These are phyloP conservation scores for Streptopelia turtur DNA, from an alignment of 2,797 vertebrate genomes.

Conservation along the genomic window DNA sequence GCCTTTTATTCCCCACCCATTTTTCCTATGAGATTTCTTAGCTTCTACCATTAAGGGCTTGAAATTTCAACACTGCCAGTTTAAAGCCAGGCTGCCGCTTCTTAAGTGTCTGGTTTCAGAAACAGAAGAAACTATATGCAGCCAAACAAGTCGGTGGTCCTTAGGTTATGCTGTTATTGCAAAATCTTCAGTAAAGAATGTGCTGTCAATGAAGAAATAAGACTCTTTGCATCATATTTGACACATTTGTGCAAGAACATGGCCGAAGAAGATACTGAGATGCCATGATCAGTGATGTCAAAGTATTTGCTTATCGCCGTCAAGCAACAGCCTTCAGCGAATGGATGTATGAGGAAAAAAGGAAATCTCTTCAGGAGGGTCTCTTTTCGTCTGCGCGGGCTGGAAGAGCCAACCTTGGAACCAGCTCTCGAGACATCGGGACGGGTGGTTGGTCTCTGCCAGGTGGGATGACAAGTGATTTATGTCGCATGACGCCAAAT, in stretches of 20 bases:
- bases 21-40: background rate
- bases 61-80: background rate
- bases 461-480: background rate
- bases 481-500: accelerated
- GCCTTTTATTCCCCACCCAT: background rate
- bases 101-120: background rate
- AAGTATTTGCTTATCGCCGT: background rate
- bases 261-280: background rate
- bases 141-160: too few relatives aligned
- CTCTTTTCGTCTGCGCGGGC: background rate
- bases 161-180: background rate
- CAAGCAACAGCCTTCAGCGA: background rate
- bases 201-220: background rate
- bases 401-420: background rate
- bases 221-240: background rate
- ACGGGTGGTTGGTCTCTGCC: background rate
- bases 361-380: background rate
- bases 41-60: background rate
- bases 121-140: background rate
- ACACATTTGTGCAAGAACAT: background rate
- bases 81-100: background rate
- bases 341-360: background rate
- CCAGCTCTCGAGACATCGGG: background rate
- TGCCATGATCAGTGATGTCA: accelerated
- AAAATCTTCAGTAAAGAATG: background rate